Conservation (phyloP, 2,113 vertebrate species). For the Salvator merianae region DNA sequence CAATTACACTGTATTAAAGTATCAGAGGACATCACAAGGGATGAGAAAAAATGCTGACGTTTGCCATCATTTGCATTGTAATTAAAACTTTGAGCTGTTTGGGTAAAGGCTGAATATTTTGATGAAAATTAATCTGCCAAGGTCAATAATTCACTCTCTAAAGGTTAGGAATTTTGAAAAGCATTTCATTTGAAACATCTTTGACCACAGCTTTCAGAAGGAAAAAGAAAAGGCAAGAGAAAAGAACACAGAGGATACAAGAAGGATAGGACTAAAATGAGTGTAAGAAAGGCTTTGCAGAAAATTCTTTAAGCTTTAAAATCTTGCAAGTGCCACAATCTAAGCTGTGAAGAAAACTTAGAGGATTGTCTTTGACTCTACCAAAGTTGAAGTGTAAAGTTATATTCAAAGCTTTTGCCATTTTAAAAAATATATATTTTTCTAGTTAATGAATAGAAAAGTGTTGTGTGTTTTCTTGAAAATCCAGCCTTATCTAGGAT, state of each 20-base stretch:
- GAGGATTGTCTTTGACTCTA: not conserved
- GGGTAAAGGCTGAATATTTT: accelerated
- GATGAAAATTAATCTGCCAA: slow-evolving; percentile 17
- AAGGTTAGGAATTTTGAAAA: not conserved
- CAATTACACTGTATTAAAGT: not conserved
- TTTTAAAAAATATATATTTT: slow-evolving; percentile 45
- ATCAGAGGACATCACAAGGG: not conserved
- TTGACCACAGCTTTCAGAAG: slow-evolving; percentile 11
- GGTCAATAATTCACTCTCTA: not conserved
- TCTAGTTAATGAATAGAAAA: slow-evolving; percentile 44
- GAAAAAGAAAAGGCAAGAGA: not conserved
- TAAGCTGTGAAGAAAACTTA: not conserved
- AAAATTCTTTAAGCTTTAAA: slow-evolving; percentile 33
- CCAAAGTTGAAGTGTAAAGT: not conserved
- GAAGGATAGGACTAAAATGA: not conserved
- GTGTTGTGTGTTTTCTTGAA: slow-evolving; percentile 43
- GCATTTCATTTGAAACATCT: slow-evolving; percentile 9
- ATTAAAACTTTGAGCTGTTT: slow-evolving; percentile 9
- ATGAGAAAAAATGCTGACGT: not conserved
- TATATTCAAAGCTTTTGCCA: not conserved
- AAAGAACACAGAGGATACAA: not conserved
- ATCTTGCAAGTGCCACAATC: not conserved
- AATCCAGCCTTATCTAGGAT: slow-evolving; percentile 34
- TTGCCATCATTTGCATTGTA: slow-evolving; percentile 3
- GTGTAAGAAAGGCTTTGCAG: not conserved